These are phyloP conservation scores for Pterophyllum scalare DNA, from an alignment of 2,113 vertebrate genomes.

Conservation along the genomic window DNA sequence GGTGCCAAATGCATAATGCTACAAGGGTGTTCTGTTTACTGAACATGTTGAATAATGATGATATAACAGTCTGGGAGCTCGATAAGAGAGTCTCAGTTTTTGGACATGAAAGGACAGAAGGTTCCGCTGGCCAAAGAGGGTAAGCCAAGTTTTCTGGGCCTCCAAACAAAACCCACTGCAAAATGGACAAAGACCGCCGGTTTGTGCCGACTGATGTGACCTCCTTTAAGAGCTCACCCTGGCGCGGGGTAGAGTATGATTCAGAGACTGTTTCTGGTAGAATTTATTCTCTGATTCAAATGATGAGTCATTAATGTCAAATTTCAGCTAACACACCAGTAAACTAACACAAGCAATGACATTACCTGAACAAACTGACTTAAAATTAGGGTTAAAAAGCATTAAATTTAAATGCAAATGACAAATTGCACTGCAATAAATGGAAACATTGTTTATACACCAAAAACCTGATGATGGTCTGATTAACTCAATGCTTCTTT, in stretches of 20 bases:
- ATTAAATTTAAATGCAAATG: background rate
- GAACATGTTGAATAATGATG: slow-evolving; percentile 26
- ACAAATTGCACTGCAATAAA: background rate
- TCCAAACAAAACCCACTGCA: background rate
- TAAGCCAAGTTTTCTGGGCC: slow-evolving; percentile 13
- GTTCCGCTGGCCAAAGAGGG: background rate
- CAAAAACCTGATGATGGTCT: background rate
- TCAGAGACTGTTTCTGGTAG: background rate
- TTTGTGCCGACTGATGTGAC: background rate
- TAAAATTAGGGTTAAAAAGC: background rate
- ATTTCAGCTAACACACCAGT: background rate
- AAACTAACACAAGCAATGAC: background rate
- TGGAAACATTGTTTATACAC: background rate
- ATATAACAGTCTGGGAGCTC: background rate
- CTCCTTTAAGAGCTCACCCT: background rate
- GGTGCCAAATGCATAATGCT: slow-evolving; percentile 2
- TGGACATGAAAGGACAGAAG: background rate
- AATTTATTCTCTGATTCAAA: background rate
- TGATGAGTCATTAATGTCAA: background rate
- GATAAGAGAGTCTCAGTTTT: background rate
- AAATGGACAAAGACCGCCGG: background rate
- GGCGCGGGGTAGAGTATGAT: background rate
- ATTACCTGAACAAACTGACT: background rate
- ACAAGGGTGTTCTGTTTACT: background rate
- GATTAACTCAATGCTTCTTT: background rate